These are phyloP conservation scores for Clivina fossor DNA, from an alignment of 2,888 invertebrate species.

Conservation along the genomic window DNA sequence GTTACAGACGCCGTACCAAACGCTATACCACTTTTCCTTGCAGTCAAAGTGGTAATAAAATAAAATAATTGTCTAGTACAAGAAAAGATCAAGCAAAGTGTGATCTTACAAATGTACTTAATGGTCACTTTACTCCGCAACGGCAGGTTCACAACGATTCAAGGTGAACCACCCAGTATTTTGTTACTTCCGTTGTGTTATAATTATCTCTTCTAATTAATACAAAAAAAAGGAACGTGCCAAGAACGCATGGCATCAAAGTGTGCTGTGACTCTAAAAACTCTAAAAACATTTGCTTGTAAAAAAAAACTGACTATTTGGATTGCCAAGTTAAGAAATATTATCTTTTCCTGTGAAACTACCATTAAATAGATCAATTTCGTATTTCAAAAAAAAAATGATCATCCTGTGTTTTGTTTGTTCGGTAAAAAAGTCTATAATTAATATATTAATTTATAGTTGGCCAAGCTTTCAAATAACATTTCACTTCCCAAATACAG, in stretches of 20 bases:
- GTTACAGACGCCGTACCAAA: too few species aligned
- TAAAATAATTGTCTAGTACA: too few species aligned
- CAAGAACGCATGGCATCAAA: conserved; percentile 14
- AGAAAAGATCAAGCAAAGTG: too few species aligned
- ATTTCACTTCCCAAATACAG: background rate
- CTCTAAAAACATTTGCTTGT: background rate
- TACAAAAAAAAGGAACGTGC: conserved; percentile 16
- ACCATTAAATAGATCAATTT: conserved; percentile 6
- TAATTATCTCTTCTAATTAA: conserved; percentile 29
- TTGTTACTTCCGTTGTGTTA: conserved; percentile 21
- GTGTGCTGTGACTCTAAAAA: conserved; percentile 1
- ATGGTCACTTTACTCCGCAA: too few species aligned
- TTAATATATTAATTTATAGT: conserved; percentile 15
- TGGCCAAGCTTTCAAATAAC: conserved; percentile 1
- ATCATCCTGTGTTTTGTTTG: conserved; percentile 13
- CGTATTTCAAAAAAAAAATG: background rate
- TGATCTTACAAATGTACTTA: too few species aligned
- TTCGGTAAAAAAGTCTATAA: conserved; percentile 6
- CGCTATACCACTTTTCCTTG: too few species aligned
- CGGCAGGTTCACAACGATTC: conserved; percentile 8
- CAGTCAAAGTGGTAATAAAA: too few species aligned
- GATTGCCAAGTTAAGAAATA: conserved; percentile 4
- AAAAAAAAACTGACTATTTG: background rate
- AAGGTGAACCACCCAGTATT: conserved; percentile 13
- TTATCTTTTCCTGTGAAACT: conserved; percentile 8